Conservation (phyloP, 2,113 vertebrate genomes). For the Hyperopisus bebe region DNA sequence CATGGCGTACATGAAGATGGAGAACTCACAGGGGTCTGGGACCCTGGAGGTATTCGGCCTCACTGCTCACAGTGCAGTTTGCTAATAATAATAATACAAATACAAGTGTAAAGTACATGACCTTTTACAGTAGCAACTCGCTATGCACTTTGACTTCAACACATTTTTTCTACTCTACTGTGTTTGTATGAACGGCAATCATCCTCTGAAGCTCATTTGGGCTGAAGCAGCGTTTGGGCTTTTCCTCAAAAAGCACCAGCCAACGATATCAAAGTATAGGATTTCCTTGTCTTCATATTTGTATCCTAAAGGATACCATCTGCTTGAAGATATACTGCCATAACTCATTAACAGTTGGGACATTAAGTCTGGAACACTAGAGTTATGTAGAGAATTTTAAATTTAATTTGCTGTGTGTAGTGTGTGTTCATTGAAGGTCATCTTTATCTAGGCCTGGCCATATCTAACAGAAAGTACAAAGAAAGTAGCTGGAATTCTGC, state of each 20-base stretch:
- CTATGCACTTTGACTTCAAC: neutral
- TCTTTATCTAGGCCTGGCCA: neutral
- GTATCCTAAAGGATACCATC: neutral
- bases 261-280: neutral
- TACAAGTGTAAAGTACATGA: neutral
- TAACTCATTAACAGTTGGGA: neutral
- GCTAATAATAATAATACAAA: neutral
- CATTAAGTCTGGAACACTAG: neutral
- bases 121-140: neutral
- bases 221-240: neutral
- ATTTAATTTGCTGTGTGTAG: neutral
- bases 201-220: neutral
- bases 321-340: neutral
- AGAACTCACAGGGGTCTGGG: neutral
- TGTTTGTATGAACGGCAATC: neutral
- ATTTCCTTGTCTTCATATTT: neutral
- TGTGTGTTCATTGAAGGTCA: neutral
- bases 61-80: neutral
- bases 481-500: neutral
- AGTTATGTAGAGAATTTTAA: neutral
- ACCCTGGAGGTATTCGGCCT: neutral
- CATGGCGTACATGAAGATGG: neutral
- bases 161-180: neutral
- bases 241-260: neutral
- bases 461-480: neutral